Conservation (phyloP, 1,140 invertebrate genomes). For the Drosophila rhopaloa region DNA sequence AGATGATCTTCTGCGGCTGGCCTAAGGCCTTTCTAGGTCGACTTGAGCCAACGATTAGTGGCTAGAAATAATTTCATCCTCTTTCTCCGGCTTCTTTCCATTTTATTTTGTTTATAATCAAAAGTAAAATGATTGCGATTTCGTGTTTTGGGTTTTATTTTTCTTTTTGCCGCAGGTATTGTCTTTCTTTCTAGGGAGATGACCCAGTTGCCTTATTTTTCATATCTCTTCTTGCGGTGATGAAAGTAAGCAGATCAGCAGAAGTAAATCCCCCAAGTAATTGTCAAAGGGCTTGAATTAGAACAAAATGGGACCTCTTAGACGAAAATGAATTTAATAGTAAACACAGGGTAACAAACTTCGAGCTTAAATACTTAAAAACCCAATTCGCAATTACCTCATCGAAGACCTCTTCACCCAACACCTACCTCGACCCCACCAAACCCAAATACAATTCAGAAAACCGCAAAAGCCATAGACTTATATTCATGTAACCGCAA, state of each 20-base stretch:
- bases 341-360: neutral
- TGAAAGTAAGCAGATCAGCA: conserved; percentile 57
- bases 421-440: conserved; percentile 31
- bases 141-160: conserved; percentile 66
- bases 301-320: neutral
- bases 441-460: neutral
- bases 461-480: conserved; percentile 58
- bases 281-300: conserved; percentile 7
- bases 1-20: conserved; percentile 42
- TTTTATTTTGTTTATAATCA: conserved; percentile 75
- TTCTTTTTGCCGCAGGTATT: conserved; percentile 18
- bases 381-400: conserved; percentile 40
- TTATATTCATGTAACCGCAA: conserved; percentile 57
- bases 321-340: no score
- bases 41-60: conserved; percentile 42
- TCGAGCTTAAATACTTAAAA: conserved; percentile 1
- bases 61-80: conserved; percentile 50
- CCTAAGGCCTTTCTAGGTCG: conserved; percentile 51
- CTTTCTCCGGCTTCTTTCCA: conserved; percentile 30
- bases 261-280: neutral
- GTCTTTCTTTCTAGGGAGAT: conserved; percentile 52
- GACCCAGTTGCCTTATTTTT: conserved; percentile 66
- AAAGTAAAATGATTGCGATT: conserved; percentile 80
- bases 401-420: conserved; percentile 14
- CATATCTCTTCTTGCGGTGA: conserved; percentile 58